Conservation (phyloP, 2,797 vertebrate genomes). For the Rhynchonycteris naso region DNA sequence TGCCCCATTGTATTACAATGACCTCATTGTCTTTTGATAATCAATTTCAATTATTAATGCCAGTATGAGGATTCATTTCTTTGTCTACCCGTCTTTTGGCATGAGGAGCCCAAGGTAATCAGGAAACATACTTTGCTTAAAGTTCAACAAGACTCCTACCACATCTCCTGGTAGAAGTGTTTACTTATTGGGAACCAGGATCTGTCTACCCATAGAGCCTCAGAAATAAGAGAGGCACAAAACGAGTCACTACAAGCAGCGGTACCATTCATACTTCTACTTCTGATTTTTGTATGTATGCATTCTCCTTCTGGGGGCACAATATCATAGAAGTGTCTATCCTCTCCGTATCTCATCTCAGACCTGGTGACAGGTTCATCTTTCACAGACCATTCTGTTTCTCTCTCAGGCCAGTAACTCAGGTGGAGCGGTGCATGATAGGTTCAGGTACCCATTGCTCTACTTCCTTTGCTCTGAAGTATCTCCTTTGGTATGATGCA, state of each 20-base stretch:
- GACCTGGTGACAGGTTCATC: not conserved
- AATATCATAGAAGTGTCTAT: not conserved
- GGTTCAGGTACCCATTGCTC: not conserved
- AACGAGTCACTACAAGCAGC: not conserved
- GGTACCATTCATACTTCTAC: not conserved
- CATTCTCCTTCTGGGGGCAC: not conserved
- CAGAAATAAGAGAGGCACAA: not conserved
- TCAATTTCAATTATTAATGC: not conserved
- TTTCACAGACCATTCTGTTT: not conserved
- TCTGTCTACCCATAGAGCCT: not conserved
- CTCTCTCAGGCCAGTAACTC: not conserved
- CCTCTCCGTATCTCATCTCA: not conserved
- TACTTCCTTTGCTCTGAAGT: not conserved
- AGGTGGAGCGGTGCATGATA: not conserved
- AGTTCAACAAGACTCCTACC: not conserved
- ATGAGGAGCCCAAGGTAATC: not conserved
- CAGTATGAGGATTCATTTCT: not conserved
- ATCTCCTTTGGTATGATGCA: not conserved
- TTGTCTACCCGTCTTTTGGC: not conserved
- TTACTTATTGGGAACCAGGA: not conserved
- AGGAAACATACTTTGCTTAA: not conserved
- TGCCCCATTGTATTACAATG: rapidly evolving
- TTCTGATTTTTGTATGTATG: not conserved
- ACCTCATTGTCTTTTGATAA: not conserved
- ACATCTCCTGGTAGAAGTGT: not conserved